Evolutionary conservation across 1,140 invertebrate genomes (phyloP), one percentile per base, ranked within the genome.

Genomic region (Protaetia brevitarsis): DNA sequence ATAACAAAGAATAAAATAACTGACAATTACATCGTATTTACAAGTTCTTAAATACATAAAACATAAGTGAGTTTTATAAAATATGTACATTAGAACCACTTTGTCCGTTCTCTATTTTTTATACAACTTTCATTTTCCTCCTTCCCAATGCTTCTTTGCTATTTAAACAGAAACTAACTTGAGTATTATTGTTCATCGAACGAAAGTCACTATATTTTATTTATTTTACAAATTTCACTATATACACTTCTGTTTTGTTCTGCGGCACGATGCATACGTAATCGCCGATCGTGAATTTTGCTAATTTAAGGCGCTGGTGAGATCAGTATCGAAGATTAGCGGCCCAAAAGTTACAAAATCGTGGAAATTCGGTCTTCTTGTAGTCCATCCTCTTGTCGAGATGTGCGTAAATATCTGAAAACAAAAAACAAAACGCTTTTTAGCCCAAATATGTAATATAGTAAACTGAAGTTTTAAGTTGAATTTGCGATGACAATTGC

Each of bases 391-490:
- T 58, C 11, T 16, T 58, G 16, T 58, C 56, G 3, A 58, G 28
- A 28, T 58, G 56, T 2, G 56, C 28, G 28, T 58, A 58, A 3
- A 58, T 58, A 58, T 58, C 56, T 58, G 56, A 58, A 58, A 58
- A 11, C n/a, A 58, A 28, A 28, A 28, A 30, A 28, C 8, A 5
- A 1, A 58, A 19, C 5, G n/a, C n/a, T n/a, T n/a, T n/a, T n/a
- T n/a, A n/a, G n/a, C n/a, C n/a, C n/a, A n/a, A n/a, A n/a, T n/a
- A n/a, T n/a, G n/a, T n/a, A n/a, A n/a, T n/a, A n/a, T n/a, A n/a
- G n/a, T n/a, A n/a, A n/a, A n/a, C n/a, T n/a, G n/a, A n/a, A n/a
- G n/a, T n/a, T n/a, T n/a, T n/a, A n/a, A n/a, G n/a, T n/a, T n/a
- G n/a, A n/a, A n/a, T n/a, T n/a, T n/a, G n/a, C n/a, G n/a, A n/a